phyloP scores from a whole-genome alignment of 2,113 vertebrate genomes.

The Recurvirostra avosetta region DNA sequence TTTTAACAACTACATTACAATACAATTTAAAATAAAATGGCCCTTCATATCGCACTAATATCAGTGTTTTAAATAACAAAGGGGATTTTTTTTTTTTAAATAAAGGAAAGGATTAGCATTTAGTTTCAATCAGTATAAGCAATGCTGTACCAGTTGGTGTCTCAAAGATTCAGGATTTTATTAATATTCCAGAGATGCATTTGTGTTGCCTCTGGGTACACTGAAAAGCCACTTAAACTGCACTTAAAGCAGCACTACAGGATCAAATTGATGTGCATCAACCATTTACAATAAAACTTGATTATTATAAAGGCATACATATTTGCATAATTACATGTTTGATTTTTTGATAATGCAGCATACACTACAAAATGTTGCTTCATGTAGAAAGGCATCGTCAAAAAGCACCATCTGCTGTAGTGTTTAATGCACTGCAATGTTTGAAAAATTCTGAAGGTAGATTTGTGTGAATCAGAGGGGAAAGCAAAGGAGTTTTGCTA shows the following conservation, averaged over 20 bases:
- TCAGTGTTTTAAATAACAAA: constrained; percentile 88
- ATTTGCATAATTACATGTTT: constrained; percentile 90
- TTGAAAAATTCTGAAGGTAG: constrained; percentile 69
- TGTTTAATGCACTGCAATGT: constrained; percentile 76
- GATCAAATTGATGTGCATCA: constrained; percentile 87
- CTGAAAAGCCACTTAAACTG: constrained; percentile 87
- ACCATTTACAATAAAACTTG: constrained; percentile 89
- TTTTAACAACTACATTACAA: constrained; percentile 84
- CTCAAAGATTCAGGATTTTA: constrained; percentile 85
- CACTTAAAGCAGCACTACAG: constrained; percentile 88
- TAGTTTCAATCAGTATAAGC: constrained; percentile 81
- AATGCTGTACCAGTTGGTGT: constrained; percentile 81
- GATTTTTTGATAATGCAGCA: constrained; percentile 84
- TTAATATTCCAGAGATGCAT: constrained; percentile 86
- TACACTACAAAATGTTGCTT: constrained; percentile 78
- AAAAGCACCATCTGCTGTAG: constrained; percentile 86
- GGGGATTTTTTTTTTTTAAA: constrained; percentile 70
- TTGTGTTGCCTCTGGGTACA: constrained; percentile 86
- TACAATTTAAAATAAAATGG: constrained; percentile 83
- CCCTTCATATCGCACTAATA: constrained; percentile 78
- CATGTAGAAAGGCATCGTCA: constrained; percentile 76
- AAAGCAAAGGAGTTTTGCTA: constrained; percentile 56
- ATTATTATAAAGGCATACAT: constrained; percentile 88
- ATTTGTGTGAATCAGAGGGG: constrained; percentile 63
- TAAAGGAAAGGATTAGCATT: constrained; percentile 84